These are phyloP conservation scores for Penaeus monodon DNA, from an alignment of 2,888 invertebrate species.

Conservation along the genomic window DNA sequence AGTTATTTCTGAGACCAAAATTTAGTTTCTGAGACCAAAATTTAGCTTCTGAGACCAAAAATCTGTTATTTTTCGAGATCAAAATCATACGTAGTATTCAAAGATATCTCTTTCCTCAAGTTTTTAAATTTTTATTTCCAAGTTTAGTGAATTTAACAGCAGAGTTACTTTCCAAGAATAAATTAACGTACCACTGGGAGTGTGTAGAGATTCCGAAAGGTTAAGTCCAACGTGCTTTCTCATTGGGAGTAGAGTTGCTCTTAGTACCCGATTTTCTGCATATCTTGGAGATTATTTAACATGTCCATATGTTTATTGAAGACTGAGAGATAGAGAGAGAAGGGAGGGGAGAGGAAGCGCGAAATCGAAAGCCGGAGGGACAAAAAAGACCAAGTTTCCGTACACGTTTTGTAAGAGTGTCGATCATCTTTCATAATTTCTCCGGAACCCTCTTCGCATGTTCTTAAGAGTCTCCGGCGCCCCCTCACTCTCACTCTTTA, in stretches of 20 bases:
- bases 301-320: background rate
- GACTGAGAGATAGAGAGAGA: background rate
- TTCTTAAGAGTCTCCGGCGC: background rate
- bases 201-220: too few species aligned
- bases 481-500: constrained; percentile 21
- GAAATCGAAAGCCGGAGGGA: background rate
- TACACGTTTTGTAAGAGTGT: background rate
- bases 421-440: background rate
- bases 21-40: background rate
- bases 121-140: too few species aligned
- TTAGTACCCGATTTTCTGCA: background rate
- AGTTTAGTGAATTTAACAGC: background rate
- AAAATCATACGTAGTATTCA: too few species aligned
- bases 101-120: too few species aligned
- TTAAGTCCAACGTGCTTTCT: too few species aligned
- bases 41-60: too few species aligned
- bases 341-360: background rate
- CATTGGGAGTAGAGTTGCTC: too few species aligned
- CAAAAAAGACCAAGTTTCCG: background rate
- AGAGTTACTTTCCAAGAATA: background rate
- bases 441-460: background rate
- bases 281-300: background rate
- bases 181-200: background rate
- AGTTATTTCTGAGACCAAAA: background rate
- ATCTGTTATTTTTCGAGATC: too few species aligned